Percentiles rank a stretch among this genome's conserved stretches.
phyloP scores from a whole-genome alignment of 2,113 vertebrate species.

The Gopherus flavomarginatus region DNA sequence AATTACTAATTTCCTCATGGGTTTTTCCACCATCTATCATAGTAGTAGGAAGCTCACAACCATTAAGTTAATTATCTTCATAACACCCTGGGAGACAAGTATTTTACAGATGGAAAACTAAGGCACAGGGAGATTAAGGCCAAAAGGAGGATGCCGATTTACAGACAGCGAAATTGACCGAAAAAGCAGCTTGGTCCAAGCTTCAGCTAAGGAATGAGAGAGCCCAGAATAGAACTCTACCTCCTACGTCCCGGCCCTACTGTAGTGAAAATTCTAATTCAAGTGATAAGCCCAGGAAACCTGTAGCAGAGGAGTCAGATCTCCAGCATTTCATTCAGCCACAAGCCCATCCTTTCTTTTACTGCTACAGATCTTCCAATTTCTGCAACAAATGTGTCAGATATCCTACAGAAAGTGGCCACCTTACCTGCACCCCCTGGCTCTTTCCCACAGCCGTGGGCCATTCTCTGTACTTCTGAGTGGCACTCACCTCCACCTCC shows the following conservation, averaged over 20 bases:
- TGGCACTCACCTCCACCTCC: slow-evolving; percentile 83
- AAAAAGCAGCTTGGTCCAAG: neutral
- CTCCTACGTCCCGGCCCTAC: fast-evolving
- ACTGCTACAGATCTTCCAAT: neutral
- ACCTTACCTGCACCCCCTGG: neutral
- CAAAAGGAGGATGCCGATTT: neutral
- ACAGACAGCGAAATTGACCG: neutral
- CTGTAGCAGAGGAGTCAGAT: neutral
- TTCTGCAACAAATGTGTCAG: fast-evolving
- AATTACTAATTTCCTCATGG: neutral
- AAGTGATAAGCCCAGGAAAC: neutral
- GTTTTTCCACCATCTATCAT: neutral
- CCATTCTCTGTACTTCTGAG: neutral
- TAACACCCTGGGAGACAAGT: neutral
- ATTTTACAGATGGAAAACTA: neutral
- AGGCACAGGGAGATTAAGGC: neutral
- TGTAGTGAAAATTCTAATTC: fast-evolving
- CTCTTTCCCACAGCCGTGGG: neutral
- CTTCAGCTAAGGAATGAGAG: neutral
- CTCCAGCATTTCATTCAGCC: fast-evolving
- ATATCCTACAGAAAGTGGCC: neutral
- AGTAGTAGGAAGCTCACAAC: neutral
- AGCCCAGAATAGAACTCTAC: neutral
- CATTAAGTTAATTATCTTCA: neutral
- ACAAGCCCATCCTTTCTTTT: fast-evolving